Percentiles rank a stretch among this genome's conserved stretches.
These are phyloP conservation scores for Tupaia tana DNA, from an alignment of 2,113 vertebrate genomes.

Conservation along the genomic window DNA sequence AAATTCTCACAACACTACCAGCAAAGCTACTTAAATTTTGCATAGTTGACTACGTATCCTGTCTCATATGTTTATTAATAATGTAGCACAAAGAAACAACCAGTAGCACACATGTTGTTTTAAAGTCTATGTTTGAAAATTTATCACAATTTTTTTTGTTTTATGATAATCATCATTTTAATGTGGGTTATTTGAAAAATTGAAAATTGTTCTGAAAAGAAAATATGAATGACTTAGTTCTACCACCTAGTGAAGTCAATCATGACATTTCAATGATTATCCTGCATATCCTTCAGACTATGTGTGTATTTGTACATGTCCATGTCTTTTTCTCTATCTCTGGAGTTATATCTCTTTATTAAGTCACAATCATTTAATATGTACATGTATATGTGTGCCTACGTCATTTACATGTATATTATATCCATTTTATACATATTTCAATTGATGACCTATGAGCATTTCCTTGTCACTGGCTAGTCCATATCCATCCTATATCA, in stretches of 20 bases:
- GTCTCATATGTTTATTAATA: background rate
- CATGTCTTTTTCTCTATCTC: background rate
- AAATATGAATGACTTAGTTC: background rate
- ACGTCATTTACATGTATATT: background rate
- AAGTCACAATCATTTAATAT: background rate
- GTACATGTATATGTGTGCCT: background rate
- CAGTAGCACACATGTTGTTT: background rate
- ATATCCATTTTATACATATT: background rate
- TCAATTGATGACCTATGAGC: background rate
- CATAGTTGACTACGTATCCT: background rate
- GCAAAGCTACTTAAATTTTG: background rate
- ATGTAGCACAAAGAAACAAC: too few relatives aligned
- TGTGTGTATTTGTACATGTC: background rate
- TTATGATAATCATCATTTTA: background rate
- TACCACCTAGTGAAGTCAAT: background rate
- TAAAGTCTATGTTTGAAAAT: background rate
- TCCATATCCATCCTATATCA: background rate
- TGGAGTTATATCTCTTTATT: background rate
- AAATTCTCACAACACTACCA: background rate
- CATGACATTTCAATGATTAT: background rate
- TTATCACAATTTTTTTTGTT: background rate
- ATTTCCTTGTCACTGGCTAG: background rate
- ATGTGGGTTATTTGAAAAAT: background rate
- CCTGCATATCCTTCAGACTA: background rate
- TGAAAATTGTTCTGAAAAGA: background rate